Evolutionary conservation across 2,797 vertebrate genomes (phyloP), one percentile per base, ranked within the genome.

Genomic region (Pelochelys cantorii): DNA sequence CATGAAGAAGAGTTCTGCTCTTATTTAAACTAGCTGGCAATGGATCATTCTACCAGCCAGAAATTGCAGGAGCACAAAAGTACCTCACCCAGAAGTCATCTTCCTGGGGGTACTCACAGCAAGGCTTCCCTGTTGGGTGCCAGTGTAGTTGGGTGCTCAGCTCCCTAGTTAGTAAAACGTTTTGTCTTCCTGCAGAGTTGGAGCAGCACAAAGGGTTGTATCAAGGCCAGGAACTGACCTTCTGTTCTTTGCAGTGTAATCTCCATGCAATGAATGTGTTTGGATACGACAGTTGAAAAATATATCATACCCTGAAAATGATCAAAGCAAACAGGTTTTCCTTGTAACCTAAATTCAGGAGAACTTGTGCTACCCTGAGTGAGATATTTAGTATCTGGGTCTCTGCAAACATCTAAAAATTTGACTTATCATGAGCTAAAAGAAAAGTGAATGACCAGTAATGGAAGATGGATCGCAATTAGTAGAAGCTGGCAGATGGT

Each of bases 401-500:
- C 96, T 96, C 93, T 57, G 93, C 68, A 87, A 87, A 90, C 53
- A 95, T 90, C 85, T 77, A 4, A 9, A 56, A 75, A 27, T 84
- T 93, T 94, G 79, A 94, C 86, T 94, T 91, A 92, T 52, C 89
- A 85, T 90, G 93, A 93, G 86, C 94, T 85, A 95, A 96, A 97
- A 95, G 83, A 96, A 86, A 89, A 95, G 37, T 88, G 92, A 96
- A 80, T 94, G 88, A 88, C 84, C 83, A 93, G 86, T 79, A 91
- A 10, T 88, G 78, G 75, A 93, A 90, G 62, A 57, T 93, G 75
- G 60, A 81, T 84, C 91, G 84, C 94, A 96, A 85, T 96, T 96
- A 97, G 88, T 42, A 78, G 92, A 96, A 90, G 71, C 74, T 29
- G 57, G 81, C 97, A 98, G 97, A 97, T 97, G 97, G 97, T 95